phyloP scores from a whole-genome alignment of 2,888 invertebrate genomes.

The Caenorhabditis auriculariae region DNA sequence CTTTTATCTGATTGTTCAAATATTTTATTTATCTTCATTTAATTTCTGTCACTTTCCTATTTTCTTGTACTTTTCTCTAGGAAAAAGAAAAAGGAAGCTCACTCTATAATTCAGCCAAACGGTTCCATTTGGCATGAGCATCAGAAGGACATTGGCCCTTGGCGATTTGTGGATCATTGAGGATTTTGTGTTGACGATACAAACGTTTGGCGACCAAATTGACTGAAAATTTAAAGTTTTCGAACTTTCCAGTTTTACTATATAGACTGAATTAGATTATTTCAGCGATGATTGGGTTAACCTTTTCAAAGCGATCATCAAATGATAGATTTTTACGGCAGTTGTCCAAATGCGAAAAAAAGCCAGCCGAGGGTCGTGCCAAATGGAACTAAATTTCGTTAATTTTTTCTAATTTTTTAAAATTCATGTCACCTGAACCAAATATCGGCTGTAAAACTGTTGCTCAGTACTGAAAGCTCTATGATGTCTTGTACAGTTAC shows the following conservation, averaged over 20 bases:
- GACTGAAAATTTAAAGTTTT: slow-evolving; percentile 24
- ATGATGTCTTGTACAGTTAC: slow-evolving; percentile 59
- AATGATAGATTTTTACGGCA: slow-evolving; percentile 57
- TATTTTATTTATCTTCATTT: no score
- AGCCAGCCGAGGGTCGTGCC: slow-evolving; percentile 56
- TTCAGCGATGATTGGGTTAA: slow-evolving; percentile 3
- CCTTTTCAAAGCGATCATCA: slow-evolving; percentile 59
- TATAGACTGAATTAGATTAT: background rate
- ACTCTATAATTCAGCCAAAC: slow-evolving; percentile 60
- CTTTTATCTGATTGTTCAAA: background rate
- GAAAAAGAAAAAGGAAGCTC: slow-evolving; percentile 2
- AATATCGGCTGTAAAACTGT: slow-evolving; percentile 59
- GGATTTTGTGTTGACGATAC: slow-evolving; percentile 57
- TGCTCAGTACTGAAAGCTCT: slow-evolving; percentile 57
- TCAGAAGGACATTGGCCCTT: slow-evolving; percentile 57
- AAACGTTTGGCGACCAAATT: slow-evolving; percentile 61
- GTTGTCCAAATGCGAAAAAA: slow-evolving; percentile 50
- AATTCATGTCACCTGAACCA: slow-evolving; percentile 49
- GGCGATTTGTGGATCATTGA: slow-evolving; percentile 53
- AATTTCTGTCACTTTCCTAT: no score
- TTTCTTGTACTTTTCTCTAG: background rate
- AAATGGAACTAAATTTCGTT: slow-evolving; percentile 42
- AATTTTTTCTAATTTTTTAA: background rate
- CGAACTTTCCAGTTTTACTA: background rate
- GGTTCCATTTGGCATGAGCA: slow-evolving; percentile 59